Percentiles rank a stretch among this genome's conserved stretches.
phyloP scores from a whole-genome alignment of 2,113 vertebrate genomes.

The Aptenodytes forsteri region DNA sequence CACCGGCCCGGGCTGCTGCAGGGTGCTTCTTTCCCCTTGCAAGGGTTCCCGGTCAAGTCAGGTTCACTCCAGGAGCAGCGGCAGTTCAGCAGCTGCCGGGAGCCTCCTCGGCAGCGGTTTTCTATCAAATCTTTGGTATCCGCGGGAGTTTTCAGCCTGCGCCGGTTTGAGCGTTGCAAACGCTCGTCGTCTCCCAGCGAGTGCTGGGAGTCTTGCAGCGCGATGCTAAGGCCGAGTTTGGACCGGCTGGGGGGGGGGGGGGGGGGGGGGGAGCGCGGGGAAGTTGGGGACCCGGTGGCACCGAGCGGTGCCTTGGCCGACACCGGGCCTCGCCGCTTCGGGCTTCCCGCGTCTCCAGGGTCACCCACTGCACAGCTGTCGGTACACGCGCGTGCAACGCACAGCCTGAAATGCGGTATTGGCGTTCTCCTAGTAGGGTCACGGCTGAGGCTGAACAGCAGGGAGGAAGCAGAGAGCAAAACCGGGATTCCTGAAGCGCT shows the following conservation, averaged over 20 bases:
- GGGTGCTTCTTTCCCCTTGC: accelerated
- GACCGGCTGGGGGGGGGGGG: too few species aligned
- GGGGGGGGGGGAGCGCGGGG: too few species aligned
- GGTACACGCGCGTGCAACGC: not conserved
- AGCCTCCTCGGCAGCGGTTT: too few species aligned
- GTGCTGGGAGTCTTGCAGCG: accelerated
- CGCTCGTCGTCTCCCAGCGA: accelerated
- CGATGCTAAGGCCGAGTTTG: accelerated
- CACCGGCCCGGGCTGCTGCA: too few species aligned
- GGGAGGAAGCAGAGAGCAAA: accelerated
- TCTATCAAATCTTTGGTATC: accelerated
- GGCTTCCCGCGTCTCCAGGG: too few species aligned
- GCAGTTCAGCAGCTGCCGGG: not conserved
- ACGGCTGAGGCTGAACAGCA: accelerated
- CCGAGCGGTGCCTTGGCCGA: too few species aligned
- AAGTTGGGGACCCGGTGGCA: not conserved
- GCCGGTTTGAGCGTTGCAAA: accelerated
- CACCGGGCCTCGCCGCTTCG: too few species aligned
- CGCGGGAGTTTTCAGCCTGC: accelerated
- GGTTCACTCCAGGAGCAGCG: too few species aligned
- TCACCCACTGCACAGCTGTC: not conserved
- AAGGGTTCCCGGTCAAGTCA: accelerated
- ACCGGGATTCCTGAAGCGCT: accelerated
- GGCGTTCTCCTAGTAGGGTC: not conserved
- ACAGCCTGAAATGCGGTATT: accelerated